Evolutionary conservation across 1,140 invertebrate species (phyloP), one percentile per base, ranked within the genome.

Genomic region (Drosophila pectinifera): DNA sequence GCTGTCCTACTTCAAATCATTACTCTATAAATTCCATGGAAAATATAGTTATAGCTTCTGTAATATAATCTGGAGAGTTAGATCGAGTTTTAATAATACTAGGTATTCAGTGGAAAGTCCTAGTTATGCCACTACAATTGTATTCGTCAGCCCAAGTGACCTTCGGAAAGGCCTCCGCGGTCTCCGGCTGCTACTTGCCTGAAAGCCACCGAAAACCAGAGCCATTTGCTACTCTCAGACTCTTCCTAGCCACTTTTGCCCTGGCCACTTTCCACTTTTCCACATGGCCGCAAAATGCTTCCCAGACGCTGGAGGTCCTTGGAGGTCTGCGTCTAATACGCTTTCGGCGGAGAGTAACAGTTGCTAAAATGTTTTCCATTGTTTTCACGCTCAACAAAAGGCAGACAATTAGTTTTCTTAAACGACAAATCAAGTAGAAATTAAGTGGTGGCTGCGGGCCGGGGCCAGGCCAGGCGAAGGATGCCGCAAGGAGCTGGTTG

Each of bases 391-490:
- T 89, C 73, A 89, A 89, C 84, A 89, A 89, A 89, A 89, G 84
- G 73, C 86, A 90, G 86, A 90, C 86, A 90, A 90, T 90, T 90
- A 90, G 88, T 90, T 90, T 90, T 86, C 86, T 90, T 90, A 90
- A 90, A 89, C 88, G 86, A 90, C 86, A 90, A 90, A 90, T 90
- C 88, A 90, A 90, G 88, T 90, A 86, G 86, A 90, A 90, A 86
- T 86, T 90, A 90, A 90, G 86, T 90, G 82, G 85, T 80, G 84
- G 78, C 84, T 62, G 83, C 79, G 65, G 83, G 69, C 45, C 31
- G 64, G 73, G 61, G 49, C 42, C n/a, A 34, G 54, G 49, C 58
- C 16, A 24, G 49, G 34, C 42, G 43, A 68, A 74, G 63, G 72
- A 54, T 20, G 53, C 59, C 59, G 49, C 63, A 78, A 58, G 63